Conservation (phyloP, 2,797 vertebrate genomes). For the Pampus argenteus region DNA sequence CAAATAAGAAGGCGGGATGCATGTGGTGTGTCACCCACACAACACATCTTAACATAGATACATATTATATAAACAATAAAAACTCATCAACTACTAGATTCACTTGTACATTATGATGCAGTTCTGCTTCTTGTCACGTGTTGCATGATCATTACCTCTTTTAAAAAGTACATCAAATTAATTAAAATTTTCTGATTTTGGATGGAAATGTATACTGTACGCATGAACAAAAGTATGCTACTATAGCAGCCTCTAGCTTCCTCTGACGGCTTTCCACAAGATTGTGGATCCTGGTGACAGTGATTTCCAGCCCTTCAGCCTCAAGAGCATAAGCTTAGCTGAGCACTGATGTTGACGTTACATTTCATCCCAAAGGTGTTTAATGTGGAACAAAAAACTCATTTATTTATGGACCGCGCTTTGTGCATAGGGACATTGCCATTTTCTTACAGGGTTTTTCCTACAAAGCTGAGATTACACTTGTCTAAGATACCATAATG, state of each 20-base stretch:
- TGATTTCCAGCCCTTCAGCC: not conserved
- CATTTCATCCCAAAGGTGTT: not conserved
- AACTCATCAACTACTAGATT: not conserved
- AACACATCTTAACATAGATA: not conserved
- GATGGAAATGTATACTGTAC: not conserved
- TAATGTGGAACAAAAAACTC: not conserved
- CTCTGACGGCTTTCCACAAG: not conserved
- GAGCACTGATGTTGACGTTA: not conserved
- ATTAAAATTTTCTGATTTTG: not conserved
- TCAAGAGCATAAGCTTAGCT: too few relatives aligned
- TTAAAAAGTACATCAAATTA: not conserved
- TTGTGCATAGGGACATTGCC: not conserved
- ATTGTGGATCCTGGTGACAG: not conserved
- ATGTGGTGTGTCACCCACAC: not conserved
- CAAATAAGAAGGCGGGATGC: conserved; percentile 4
- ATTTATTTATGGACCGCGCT: not conserved
- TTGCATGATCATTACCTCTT: not conserved
- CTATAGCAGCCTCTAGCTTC: not conserved
- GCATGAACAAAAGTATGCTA: not conserved
- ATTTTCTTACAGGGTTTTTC: not conserved
- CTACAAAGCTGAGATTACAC: not conserved
- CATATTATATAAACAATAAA: not conserved
- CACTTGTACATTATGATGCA: not conserved
- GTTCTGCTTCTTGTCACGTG: not conserved
- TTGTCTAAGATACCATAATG: not conserved